Evolutionary conservation across 2,113 vertebrate species (phyloP), one percentile per base, ranked within the genome.

Genomic region (Pangasianodon gigas): DNA sequence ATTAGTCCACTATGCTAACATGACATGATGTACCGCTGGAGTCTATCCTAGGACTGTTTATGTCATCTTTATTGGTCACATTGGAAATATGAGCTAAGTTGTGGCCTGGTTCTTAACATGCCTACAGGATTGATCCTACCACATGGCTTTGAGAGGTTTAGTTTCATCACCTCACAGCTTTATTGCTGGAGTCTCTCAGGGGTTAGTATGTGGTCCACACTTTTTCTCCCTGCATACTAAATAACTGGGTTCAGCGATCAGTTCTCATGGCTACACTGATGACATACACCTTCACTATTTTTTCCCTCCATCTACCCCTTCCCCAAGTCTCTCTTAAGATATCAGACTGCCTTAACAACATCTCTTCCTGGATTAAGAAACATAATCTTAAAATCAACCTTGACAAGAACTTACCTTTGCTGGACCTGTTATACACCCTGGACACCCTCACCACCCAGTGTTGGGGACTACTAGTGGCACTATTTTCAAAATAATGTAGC

Each of bases 1-100:
- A 87, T 75, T 56, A 87, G 37, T 87, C 37, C n/a, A 58, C 51
- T 0, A 4, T 75, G 37, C 69, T 62, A 75, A 84, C 24, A 29
- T 16, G 37, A 62, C 19, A 84, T 84, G 82, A 84, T 84, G 82
- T 44, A 62, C 82, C 56, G 3, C 69, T 58, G 69, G 37, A 24
- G 26, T 75, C 85, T 26, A 16, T 58, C 51, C 26, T 56, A 24
- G 21, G 21, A 86, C 65, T 58, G 37, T 58, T 87, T 44, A 56
- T 75, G 85, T 26, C 71, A 75, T 84, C 56, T 84, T 75, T 75
- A 75, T 75, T 87, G 69, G 32, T 58, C 69, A 75, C 51, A 58
- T 54, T 54, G 69, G 69, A 44, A 86, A 75, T 56, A 44, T 56
- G 85, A 84, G 56, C 41, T 29, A 29, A 62, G 19, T 46, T 62